phyloP scores from a whole-genome alignment of 2,113 vertebrate genomes.

The Urocynchramus pylzowi region DNA sequence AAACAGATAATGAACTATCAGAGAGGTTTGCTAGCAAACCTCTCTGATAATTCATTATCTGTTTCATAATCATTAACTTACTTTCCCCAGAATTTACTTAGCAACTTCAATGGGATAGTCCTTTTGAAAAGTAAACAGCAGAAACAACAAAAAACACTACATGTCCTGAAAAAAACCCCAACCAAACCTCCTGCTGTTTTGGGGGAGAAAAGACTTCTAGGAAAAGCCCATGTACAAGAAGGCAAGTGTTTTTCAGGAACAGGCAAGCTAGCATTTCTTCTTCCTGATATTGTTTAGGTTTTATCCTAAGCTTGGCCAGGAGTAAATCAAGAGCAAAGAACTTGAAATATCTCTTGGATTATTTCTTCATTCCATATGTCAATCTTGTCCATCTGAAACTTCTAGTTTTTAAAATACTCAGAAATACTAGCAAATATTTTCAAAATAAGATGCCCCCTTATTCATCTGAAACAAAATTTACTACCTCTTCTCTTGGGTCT shows the following conservation, averaged over 20 bases:
- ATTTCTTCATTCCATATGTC: neutral
- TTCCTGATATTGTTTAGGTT: neutral
- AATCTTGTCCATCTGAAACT: neutral
- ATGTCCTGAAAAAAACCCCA: rapidly evolving
- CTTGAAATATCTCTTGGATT: neutral
- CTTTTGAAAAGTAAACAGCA: neutral
- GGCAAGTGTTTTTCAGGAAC: neutral
- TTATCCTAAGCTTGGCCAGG: neutral
- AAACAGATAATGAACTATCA: neutral
- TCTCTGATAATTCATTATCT: too few species aligned
- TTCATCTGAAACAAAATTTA: neutral
- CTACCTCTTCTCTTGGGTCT: neutral
- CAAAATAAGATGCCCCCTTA: neutral
- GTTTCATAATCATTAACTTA: neutral
- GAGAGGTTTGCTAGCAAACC: neutral
- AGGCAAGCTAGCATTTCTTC: neutral
- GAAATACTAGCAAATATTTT: neutral
- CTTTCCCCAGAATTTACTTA: neutral
- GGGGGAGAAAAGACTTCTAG: neutral
- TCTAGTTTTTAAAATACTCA: neutral
- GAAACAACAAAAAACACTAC: neutral
- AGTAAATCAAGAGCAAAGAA: neutral
- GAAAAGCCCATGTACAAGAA: neutral
- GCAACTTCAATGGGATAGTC: neutral
- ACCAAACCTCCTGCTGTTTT: neutral